Evolutionary conservation across 2,797 vertebrate genomes (phyloP).

Genomic region (Rhinella marina): DNA sequence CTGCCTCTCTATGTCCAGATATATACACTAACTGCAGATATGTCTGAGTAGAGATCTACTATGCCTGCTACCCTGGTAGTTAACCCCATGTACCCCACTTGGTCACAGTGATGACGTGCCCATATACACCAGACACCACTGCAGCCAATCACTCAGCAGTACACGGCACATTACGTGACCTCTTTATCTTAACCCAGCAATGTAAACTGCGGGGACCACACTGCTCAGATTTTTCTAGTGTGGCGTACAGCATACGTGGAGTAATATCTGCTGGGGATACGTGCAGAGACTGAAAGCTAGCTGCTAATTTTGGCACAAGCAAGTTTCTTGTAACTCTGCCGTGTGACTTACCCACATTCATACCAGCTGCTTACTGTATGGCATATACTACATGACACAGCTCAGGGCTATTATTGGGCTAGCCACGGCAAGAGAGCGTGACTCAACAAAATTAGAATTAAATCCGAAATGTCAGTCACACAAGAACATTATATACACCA

Average conservation of each 20-base stretch:
- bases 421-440: background rate
- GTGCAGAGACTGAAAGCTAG: background rate
- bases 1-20: too few relatives aligned
- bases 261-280: background rate
- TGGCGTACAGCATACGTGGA: background rate
- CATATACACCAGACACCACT: too few relatives aligned
- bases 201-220: background rate
- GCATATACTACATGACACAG: constrained; percentile 22
- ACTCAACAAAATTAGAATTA: constrained; percentile 9
- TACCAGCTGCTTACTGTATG: constrained; percentile 25
- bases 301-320: constrained; percentile 41
- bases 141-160: too few relatives aligned
- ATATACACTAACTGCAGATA: too few relatives aligned
- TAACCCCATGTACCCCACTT: too few relatives aligned
- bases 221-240: background rate
- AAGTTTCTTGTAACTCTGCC: background rate
- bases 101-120: too few relatives aligned
- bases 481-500: background rate
- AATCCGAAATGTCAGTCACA: background rate
- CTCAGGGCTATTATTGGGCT: constrained; percentile 25
- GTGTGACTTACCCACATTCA: constrained; percentile 29
- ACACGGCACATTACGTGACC: too few relatives aligned
- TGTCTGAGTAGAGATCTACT: too few relatives aligned
- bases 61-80: too few relatives aligned
- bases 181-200: background rate